Percentiles rank a stretch among this genome's conserved stretches.
phyloP scores from a whole-genome alignment of 2,797 vertebrate species.

The Oreochromis mossambicus region DNA sequence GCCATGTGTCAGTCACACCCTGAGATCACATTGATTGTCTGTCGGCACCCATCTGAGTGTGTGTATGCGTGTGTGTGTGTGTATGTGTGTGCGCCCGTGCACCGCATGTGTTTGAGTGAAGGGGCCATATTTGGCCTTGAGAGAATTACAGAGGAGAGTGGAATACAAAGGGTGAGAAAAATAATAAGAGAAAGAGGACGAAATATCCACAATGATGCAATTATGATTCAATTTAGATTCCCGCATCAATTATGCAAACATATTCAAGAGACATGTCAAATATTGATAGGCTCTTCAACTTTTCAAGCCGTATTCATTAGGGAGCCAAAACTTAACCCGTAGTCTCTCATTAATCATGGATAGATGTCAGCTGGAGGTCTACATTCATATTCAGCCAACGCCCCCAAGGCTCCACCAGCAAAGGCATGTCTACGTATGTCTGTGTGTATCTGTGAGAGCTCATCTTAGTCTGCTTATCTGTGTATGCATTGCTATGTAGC shows the following conservation, averaged over 20 bases:
- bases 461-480: constrained; percentile 1
- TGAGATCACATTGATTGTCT: constrained; percentile 64
- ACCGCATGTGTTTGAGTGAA: constrained; percentile 1
- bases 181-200: constrained; percentile 33
- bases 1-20: constrained; percentile 64
- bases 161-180: constrained; percentile 46
- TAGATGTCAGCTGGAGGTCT: constrained; percentile 68
- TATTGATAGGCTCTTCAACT: constrained; percentile 70
- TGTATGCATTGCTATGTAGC: not conserved
- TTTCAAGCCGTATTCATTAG: constrained; percentile 65
- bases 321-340: constrained; percentile 60
- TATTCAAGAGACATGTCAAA: constrained; percentile 71
- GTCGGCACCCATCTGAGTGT: constrained; percentile 51
- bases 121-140: constrained; percentile 12
- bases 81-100: not conserved
- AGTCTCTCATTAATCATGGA: constrained; percentile 70
- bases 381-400: constrained; percentile 55
- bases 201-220: constrained; percentile 64
- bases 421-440: not conserved
- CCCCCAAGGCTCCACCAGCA: not conserved
- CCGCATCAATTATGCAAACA: constrained; percentile 73
- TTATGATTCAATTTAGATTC: constrained; percentile 73
- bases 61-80: not conserved
- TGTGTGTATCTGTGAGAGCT: not conserved
- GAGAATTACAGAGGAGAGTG: constrained; percentile 30